These are phyloP conservation scores for Anolis sagrei DNA, from an alignment of 2,113 vertebrate genomes.

Conservation along the genomic window DNA sequence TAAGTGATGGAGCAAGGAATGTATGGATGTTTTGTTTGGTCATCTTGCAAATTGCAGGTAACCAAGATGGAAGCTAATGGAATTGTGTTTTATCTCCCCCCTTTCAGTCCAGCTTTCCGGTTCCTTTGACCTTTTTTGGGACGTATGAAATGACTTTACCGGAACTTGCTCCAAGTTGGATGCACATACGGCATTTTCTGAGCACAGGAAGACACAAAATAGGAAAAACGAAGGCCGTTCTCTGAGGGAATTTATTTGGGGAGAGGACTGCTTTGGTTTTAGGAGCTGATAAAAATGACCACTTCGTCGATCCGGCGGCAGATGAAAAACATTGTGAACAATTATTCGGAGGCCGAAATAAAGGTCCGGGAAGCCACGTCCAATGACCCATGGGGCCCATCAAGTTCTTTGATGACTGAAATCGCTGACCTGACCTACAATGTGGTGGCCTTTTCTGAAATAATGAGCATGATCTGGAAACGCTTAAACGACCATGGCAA, in stretches of 20 bases:
- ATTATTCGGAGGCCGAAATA: conserved; percentile 97
- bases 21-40: background rate
- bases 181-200: conserved; percentile 39
- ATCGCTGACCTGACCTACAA: conserved; percentile 98
- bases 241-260: conserved; percentile 51
- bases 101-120: conserved; percentile 70
- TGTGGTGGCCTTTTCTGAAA: conserved; percentile 97
- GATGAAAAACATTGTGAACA: conserved; percentile 99
- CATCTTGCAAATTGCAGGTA: background rate
- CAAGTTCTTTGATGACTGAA: conserved; percentile 97
- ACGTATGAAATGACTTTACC: conserved; percentile 73
- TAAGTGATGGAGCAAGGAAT: background rate
- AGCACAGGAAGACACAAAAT: conserved; percentile 34
- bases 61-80: conserved; percentile 19
- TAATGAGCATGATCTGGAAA: conserved; percentile 99
- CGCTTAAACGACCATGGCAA: conserved; percentile 97
- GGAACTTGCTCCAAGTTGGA: conserved; percentile 43
- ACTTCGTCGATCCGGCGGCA: conserved; percentile 94
- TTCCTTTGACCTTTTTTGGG: conserved; percentile 50
- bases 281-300: conserved; percentile 85
- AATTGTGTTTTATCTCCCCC: conserved; percentile 31
- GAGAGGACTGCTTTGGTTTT: conserved; percentile 19
- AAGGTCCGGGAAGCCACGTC: conserved; percentile 98
- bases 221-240: conserved; percentile 49
- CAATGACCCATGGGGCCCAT: conserved; percentile 97